A percentile compares a stretch with the other conserved stretches of the same genome.
Conservation (phyloP, 2,888 invertebrate genomes). For the Antheraea yamamai region DNA sequence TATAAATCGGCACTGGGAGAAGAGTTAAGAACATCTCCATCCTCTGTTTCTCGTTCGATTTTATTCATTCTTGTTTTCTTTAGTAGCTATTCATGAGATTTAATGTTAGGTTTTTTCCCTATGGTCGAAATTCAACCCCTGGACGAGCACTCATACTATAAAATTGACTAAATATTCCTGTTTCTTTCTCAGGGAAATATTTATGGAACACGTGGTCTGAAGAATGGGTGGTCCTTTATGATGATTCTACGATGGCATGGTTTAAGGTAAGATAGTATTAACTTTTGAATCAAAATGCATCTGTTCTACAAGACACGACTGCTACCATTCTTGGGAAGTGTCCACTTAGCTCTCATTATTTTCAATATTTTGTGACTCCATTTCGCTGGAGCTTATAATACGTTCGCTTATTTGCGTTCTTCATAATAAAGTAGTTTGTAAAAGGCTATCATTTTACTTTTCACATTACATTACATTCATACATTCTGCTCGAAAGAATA, state of each 20-base stretch:
- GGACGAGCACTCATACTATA: background rate
- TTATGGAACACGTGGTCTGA: slow-evolving; percentile 92
- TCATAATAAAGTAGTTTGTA: background rate
- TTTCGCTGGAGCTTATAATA: background rate
- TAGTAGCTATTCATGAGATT: too few relatives aligned
- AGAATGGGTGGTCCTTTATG: slow-evolving; percentile 92
- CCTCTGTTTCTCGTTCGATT: too few relatives aligned
- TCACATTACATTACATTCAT: too few relatives aligned
- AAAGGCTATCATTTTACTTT: background rate
- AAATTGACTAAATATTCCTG: background rate
- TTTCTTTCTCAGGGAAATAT: slow-evolving; percentile 85
- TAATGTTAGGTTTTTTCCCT: too few relatives aligned
- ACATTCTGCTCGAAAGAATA: background rate
- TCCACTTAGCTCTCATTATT: background rate
- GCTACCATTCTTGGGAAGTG: too few relatives aligned
- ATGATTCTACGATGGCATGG: slow-evolving; percentile 94
- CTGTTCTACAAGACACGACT: too few relatives aligned
- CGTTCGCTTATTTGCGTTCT: background rate
- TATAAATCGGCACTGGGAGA: too few relatives aligned
- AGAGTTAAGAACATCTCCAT: too few relatives aligned
- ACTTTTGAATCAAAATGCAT: background rate
- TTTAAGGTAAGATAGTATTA: slow-evolving; percentile 83
- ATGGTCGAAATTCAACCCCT: too few relatives aligned
- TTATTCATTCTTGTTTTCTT: too few relatives aligned
- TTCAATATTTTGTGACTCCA: background rate